Conservation (phyloP, 2,888 invertebrate genomes). For the Plutella xylostella region DNA sequence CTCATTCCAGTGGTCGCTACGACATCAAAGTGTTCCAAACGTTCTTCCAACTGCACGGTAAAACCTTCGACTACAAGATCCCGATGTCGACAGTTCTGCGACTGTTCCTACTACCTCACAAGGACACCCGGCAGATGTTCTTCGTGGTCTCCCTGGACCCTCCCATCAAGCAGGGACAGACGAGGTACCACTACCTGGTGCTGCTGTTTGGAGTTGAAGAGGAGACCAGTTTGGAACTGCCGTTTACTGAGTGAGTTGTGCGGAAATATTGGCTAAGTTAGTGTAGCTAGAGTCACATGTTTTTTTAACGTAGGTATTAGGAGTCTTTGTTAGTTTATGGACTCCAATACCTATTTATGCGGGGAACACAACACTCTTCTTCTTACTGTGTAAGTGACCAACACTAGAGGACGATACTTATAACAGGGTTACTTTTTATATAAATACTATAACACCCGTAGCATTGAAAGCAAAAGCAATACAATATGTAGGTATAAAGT, state of each 20-base stretch:
- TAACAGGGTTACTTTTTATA: too few species aligned
- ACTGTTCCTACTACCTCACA: conserved; percentile 94
- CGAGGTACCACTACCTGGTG: conserved; percentile 96
- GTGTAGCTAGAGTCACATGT: too few species aligned
- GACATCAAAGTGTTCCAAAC: conserved; percentile 93
- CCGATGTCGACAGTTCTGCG: conserved; percentile 97
- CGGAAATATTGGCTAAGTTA: too few species aligned
- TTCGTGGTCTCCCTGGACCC: conserved; percentile 98
- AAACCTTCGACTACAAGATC: conserved; percentile 99
- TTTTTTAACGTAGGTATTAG: too few species aligned
- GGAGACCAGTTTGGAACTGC: conserved; percentile 90
- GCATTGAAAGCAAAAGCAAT: too few species aligned
- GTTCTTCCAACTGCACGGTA: conserved; percentile 81
- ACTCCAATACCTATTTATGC: too few species aligned
- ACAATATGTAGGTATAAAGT: too few species aligned
- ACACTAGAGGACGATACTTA: too few species aligned
- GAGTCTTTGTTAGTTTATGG: too few species aligned
- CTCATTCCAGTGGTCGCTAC: conserved; percentile 87
- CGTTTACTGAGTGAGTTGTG: conserved; percentile 92
- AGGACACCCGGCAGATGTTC: conserved; percentile 97
- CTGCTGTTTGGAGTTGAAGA: conserved; percentile 95
- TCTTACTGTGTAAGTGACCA: too few species aligned
- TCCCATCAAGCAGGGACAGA: conserved; percentile 99
- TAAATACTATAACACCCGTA: too few species aligned
- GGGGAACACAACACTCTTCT: too few species aligned